phyloP scores from a whole-genome alignment of 2,888 invertebrate species.

The Tigriopus californicus region DNA sequence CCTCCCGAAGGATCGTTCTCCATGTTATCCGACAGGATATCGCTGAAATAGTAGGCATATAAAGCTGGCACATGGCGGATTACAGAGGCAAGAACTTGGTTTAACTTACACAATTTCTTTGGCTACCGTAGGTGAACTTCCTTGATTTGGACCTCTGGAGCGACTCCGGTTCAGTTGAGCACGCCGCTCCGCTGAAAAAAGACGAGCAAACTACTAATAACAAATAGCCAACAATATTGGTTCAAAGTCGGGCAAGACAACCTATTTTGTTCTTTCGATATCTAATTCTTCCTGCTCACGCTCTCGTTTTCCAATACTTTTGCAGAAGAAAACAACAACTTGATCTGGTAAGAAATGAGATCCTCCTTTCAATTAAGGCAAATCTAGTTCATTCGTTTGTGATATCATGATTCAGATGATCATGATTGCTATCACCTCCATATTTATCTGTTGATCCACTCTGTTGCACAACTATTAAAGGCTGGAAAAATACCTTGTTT shows the following conservation, averaged over 20 bases:
- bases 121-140: constrained; percentile 12
- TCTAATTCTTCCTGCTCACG: too few relatives aligned
- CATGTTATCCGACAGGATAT: background rate
- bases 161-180: constrained; percentile 74
- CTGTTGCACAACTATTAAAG: too few relatives aligned
- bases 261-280: too few relatives aligned
- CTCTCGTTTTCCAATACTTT: too few relatives aligned
- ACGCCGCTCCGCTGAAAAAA: constrained; percentile 56
- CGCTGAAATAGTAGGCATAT: background rate
- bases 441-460: too few relatives aligned
- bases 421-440: too few relatives aligned
- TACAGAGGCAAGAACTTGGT: background rate
- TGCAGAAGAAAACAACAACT: too few relatives aligned
- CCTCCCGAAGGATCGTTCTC: background rate
- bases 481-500: too few relatives aligned
- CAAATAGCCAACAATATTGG: background rate
- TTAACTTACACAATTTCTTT: constrained; percentile 15
- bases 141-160: constrained; percentile 36
- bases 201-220: constrained; percentile 19
- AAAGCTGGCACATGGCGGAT: background rate
- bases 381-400: too few relatives aligned
- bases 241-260: background rate
- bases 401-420: too few relatives aligned
- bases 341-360: too few relatives aligned
- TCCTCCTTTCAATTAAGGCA: too few relatives aligned